Evolutionary conservation across 2,888 invertebrate genomes (phyloP), one percentile per base, ranked within the genome.

Genomic region (Pyrochroa serraticornis): DNA sequence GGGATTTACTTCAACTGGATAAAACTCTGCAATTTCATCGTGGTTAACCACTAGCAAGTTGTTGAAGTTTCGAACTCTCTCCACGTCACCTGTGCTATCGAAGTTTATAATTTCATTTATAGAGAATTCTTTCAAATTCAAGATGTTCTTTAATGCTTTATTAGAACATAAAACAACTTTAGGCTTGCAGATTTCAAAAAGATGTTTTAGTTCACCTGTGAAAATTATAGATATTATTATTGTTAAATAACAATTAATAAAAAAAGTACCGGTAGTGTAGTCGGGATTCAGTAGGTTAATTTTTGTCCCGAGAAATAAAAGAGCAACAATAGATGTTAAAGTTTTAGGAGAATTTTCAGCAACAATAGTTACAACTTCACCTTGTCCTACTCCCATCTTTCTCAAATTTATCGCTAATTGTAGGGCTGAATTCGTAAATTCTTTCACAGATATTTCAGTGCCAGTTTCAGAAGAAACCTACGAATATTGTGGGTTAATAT

Each of bases 141-240:
- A 33, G 31, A 56, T 9, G n/a, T 30, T 43, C 12, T 36, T 7
- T 10, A 43, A 12, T n/a, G 38, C 9, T 30, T 56, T 44, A 9
- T 30, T n/a, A 3, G 48, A 34, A 6, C 43, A 49, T 14, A 56
- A 42, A 6, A 56, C 32, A 1, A 49, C 7, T 6, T n/a, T 34
- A 1, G 49, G 49, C 7, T 38, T 30, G 12, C 33, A 38, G 10
- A 44, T 44, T 0, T 10, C 5, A 8, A 49, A 32, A 8, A 47
- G 13, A 30, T 49, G 56, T 14, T 44, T 48, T 8, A 56, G 12
- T 32, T 55, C 55, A 13, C 47, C 55, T 55, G n/a, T n/a, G n/a
- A n/a, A n/a, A n/a, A n/a, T n/a, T n/a, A n/a, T n/a, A n/a, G n/a
- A n/a, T n/a, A n/a, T n/a, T n/a, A n/a, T n/a, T n/a, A n/a, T n/a